Conservation (phyloP, 2,797 vertebrate genomes). For the Eutrigla gurnardus region DNA sequence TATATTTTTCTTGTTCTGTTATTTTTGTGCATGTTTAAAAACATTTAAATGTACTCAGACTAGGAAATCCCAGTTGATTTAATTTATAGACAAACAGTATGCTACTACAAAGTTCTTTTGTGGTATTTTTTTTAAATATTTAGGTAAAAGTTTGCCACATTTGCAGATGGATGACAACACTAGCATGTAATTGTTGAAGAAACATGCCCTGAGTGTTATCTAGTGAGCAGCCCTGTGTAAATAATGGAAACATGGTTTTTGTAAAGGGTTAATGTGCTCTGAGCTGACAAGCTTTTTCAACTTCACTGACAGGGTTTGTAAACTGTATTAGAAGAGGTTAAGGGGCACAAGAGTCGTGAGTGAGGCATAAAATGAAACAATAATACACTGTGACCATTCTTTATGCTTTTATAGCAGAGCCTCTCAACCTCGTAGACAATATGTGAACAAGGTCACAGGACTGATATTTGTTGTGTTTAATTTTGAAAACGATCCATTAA, state of each 20-base stretch:
- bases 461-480: slow-evolving; percentile 7
- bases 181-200: neutral
- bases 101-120: neutral
- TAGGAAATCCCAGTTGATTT: neutral
- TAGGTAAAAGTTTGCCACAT: neutral
- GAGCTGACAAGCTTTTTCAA: slow-evolving; percentile 18
- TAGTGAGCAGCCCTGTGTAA: neutral
- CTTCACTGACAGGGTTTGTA: slow-evolving; percentile 11
- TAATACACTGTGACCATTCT: neutral
- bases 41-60: neutral
- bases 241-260: slow-evolving; percentile 27
- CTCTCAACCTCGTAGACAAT: neutral
- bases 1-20: neutral
- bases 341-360: neutral
- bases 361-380: neutral
- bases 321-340: slow-evolving; percentile 8
- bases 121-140: neutral
- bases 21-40: neutral
- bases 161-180: slow-evolving; percentile 1
- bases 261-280: slow-evolving; percentile 17
- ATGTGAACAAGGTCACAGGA: neutral
- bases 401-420: neutral
- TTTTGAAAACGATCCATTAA: slow-evolving; percentile 20
- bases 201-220: neutral
- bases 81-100: neutral